Base-by-base conservation (phyloP, 2,888 invertebrate genomes). In the Spisula subtruncata region DNA sequence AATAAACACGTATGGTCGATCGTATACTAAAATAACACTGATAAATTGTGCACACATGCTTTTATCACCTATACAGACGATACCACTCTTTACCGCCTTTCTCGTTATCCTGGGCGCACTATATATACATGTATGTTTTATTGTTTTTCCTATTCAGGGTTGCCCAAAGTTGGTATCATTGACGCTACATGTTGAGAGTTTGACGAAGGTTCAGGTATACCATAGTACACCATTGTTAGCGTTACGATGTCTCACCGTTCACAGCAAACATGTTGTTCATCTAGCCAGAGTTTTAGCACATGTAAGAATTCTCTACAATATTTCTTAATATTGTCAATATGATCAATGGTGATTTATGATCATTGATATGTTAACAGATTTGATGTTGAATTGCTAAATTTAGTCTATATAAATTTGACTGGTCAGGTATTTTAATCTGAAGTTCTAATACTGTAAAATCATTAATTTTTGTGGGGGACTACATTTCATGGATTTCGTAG, bases 181-280 rank as follows among this genome's bases (percentile, higher is more conserved):
- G 56, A 84, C 80, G 4, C 41, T 93, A n/a, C 90, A 93, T 32
- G 83, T 93, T 25, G 81, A 89, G 20, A 91, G 86, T 32, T 83
- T 93, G 66, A 92, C 93, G 20, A 92, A 92, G 89, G 83, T 93
- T 6, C 92, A 93, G 75, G 89, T 93, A 10, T 91, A 90, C 75
- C 93, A 93, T 86, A 93, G 93, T 83, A 89, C 92, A 18, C 92
- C 92, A 46, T 84, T 93, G 8, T 86, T 93, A 48, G 92, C 91
- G 18, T 81, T 93, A 18, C 86, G 79, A 35, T 56, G 60, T 14
- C 91, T 93, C 82, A 54, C 82, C 0, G 88, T 93, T 66, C 81
- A 87, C 80, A 88, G 92, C 29, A 51, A 84, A 14, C 86, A 86
- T 48, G 91, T 93, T 5, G 60, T 89, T 41, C 89, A 92, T 82